Evolutionary conservation across 2,113 vertebrate genomes (phyloP).

Genomic region (Cepphus grylle): DNA sequence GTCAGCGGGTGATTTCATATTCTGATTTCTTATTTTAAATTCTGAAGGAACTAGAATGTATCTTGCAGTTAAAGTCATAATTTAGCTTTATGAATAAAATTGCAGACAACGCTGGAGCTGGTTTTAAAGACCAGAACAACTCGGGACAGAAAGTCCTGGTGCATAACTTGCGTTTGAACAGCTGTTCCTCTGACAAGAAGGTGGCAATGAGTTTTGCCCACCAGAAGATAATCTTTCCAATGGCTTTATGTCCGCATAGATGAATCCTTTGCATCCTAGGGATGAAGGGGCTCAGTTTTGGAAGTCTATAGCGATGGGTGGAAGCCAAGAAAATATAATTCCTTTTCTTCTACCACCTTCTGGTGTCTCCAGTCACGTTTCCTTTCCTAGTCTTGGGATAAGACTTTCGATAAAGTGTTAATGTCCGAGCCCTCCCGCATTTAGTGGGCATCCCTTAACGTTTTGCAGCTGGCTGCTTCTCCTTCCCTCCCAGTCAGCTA

Average conservation of each 20-base stretch:
- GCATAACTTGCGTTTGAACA: background rate
- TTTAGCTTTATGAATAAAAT: background rate
- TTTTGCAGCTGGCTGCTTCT: background rate
- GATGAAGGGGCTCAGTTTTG: background rate
- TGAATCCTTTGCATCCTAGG: background rate
- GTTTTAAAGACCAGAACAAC: background rate
- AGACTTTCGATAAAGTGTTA: background rate
- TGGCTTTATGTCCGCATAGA: background rate
- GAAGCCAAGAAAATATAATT: background rate
- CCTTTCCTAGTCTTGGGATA: background rate
- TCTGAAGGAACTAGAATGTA: background rate
- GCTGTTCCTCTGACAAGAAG: background rate
- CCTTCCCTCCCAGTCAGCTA: background rate
- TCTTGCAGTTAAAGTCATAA: background rate
- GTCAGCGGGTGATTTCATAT: background rate
- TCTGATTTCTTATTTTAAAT: background rate
- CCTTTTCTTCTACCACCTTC: background rate
- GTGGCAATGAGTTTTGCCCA: background rate
- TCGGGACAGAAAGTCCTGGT: background rate
- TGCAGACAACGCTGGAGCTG: background rate
- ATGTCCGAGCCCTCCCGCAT: background rate
- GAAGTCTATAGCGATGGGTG: background rate
- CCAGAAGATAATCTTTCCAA: background rate
- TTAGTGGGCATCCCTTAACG: background rate
- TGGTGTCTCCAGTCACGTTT: background rate